A percentile compares a stretch with the other conserved stretches of the same genome.
Conservation (phyloP, 2,797 vertebrate genomes). For the Centropyge bicolor region DNA sequence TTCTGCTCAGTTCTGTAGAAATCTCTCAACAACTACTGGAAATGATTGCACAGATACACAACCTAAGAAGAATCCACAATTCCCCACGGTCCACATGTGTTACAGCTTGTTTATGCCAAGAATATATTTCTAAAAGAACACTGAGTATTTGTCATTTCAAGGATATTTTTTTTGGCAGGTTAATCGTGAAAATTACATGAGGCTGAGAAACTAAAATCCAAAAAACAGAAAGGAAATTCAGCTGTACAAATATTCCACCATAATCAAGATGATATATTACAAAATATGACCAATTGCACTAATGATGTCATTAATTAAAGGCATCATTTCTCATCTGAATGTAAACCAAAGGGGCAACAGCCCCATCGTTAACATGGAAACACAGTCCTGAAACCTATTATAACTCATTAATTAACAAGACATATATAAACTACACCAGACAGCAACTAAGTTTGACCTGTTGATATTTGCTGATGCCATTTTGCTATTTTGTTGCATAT, state of each 20-base stretch:
- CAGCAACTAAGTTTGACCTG: slow-evolving; percentile 4
- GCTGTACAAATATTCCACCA: slow-evolving; percentile 22
- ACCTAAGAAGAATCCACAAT: slow-evolving; percentile 10
- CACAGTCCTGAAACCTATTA: slow-evolving; percentile 10
- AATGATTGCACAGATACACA: slow-evolving; percentile 10
- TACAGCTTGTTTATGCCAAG: slow-evolving; percentile 51
- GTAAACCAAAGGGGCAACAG: slow-evolving; percentile 32
- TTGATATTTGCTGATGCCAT: neutral
- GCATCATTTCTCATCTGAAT: slow-evolving; percentile 29
- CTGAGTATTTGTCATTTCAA: slow-evolving; percentile 53
- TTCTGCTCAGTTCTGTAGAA: slow-evolving; percentile 44
- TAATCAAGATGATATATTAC: slow-evolving; percentile 27
- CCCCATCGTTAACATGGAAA: slow-evolving; percentile 40
- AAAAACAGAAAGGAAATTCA: neutral
- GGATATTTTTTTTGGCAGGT: slow-evolving; percentile 32
- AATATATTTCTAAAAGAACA: slow-evolving; percentile 40
- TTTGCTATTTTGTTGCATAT: neutral
- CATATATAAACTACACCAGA: slow-evolving; percentile 11
- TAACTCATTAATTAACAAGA: slow-evolving; percentile 34
- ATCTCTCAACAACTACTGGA: slow-evolving; percentile 37
- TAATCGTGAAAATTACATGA: slow-evolving; percentile 29
- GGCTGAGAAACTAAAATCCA: slow-evolving; percentile 22
- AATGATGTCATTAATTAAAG: slow-evolving; percentile 50
- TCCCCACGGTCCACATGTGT: slow-evolving; percentile 19
- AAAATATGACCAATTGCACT: slow-evolving; percentile 18